phyloP scores from a whole-genome alignment of 2,113 vertebrate genomes.

The Paracyprichromis sp. region DNA sequence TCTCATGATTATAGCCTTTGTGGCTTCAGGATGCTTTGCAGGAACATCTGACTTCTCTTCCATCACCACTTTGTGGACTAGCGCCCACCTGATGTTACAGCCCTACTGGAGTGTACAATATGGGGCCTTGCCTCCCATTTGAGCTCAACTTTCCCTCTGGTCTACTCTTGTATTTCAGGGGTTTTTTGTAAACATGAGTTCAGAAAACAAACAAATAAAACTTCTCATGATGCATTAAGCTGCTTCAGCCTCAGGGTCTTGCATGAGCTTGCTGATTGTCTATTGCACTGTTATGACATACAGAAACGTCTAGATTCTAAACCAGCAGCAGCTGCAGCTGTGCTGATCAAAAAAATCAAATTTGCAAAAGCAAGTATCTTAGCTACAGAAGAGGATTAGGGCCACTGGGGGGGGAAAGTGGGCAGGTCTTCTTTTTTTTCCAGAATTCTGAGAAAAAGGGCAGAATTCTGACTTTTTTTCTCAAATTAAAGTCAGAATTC shows the following conservation, averaged over 20 bases:
- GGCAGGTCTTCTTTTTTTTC: rapidly evolving
- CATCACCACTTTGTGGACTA: neutral
- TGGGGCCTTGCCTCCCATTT: constrained; percentile 29
- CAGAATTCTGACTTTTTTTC: neutral
- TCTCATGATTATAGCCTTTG: neutral
- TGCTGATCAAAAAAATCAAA: neutral
- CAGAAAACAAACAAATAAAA: neutral
- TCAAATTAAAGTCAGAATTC: rapidly evolving
- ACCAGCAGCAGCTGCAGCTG: neutral
- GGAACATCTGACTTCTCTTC: neutral
- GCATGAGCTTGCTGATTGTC: neutral
- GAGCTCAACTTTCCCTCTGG: neutral
- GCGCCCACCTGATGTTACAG: neutral
- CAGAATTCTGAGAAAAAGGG: rapidly evolving
- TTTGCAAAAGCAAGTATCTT: neutral
- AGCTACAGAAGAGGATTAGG: neutral
- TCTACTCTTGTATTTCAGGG: neutral
- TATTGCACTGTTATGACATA: neutral
- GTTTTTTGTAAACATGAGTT: neutral
- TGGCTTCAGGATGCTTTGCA: neutral
- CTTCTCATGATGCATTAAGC: neutral
- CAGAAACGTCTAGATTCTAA: rapidly evolving
- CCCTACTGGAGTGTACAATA: constrained; percentile 37
- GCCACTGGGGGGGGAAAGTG: rapidly evolving
- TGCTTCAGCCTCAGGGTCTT: neutral